Evolutionary conservation across 2,888 invertebrate genomes (phyloP), one percentile per base, ranked within the genome.

Genomic region (Eupelmus urozonus): DNA sequence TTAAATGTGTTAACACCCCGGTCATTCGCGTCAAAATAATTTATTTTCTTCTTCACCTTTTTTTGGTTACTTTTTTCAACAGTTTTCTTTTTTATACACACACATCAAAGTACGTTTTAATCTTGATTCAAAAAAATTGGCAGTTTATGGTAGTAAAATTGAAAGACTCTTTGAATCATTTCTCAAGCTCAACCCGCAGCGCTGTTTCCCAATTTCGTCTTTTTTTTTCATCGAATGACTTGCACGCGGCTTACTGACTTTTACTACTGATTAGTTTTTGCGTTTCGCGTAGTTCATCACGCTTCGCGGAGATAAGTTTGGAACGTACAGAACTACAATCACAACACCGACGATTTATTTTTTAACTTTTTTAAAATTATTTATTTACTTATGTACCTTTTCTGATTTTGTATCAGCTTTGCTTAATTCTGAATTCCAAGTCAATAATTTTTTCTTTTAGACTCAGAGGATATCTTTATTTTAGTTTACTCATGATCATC

Each of bases 131-230:
- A 83, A 86, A 85, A 85, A 85, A 85, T 85, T 86, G 87, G 86
- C 87, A 87, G 87, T 86, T 77, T 77, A 87, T 83, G 83, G 83
- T 87, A 86, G 85, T 87, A 60, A 83, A 87, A 84, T 84, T 85
- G 86, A 87, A 87, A 86, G 87, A 86, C 85, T 86, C 80, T 82
- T 59, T 65, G 25, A 40, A 40, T 55, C 25, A 57, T 67, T 57
- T 63, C 23, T 63, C 42, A 16, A 27, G 29, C 34, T 49, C 29
- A 16, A 42, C 16, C 18, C 18, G 29, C 23, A 20, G 20, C n/a
- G 29, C 29, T 29, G 51, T 53, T 59, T 25, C 1, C 23, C 27
- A 45, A 20, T 40, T 25, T 27, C 11, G 4, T 53, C 20, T 20
- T 23, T 13, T 13, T 16, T 60, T 51, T 49, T 20, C 13, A 55